These are phyloP conservation scores for Nephrocerus scutellatus DNA, from an alignment of 2,888 invertebrate species.

Conservation along the genomic window DNA sequence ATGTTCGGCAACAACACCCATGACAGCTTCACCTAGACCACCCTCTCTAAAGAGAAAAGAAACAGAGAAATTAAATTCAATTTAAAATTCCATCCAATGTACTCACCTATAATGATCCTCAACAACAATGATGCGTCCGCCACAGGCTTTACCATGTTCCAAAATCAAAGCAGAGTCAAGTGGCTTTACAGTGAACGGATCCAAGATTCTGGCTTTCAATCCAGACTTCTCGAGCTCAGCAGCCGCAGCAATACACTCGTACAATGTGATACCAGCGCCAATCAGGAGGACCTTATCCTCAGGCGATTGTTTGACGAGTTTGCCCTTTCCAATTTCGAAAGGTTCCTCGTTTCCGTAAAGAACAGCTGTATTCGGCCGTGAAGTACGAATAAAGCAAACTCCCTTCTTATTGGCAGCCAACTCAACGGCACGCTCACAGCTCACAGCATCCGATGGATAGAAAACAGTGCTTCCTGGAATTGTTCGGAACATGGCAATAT, in stretches of 20 bases:
- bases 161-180: slow-evolving; percentile 74
- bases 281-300: slow-evolving; percentile 80
- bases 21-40: slow-evolving; percentile 93
- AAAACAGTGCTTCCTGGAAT: slow-evolving; percentile 77
- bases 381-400: slow-evolving; percentile 92
- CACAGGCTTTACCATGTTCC: slow-evolving; percentile 67
- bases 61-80: neutral
- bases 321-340: slow-evolving; percentile 72
- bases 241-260: slow-evolving; percentile 83
- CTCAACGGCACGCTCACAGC: slow-evolving; percentile 90
- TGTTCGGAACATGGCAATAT: slow-evolving; percentile 88
- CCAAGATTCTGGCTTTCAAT: slow-evolving; percentile 74
- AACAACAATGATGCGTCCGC: slow-evolving; percentile 80
- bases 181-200: slow-evolving; percentile 95
- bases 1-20: slow-evolving; percentile 68
- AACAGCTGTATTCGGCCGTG: slow-evolving; percentile 81
- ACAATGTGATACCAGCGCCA: slow-evolving; percentile 89
- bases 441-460: slow-evolving; percentile 88
- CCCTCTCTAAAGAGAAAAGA: slow-evolving; percentile 51
- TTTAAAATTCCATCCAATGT: slow-evolving; percentile 31
- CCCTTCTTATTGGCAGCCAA: slow-evolving; percentile 92
- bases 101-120: slow-evolving; percentile 97
- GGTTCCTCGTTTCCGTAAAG: slow-evolving; percentile 78
- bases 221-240: slow-evolving; percentile 63
- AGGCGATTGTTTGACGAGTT: slow-evolving; percentile 67